phyloP scores from a whole-genome alignment of 2,888 invertebrate genomes.

The Drosophila subquinaria region DNA sequence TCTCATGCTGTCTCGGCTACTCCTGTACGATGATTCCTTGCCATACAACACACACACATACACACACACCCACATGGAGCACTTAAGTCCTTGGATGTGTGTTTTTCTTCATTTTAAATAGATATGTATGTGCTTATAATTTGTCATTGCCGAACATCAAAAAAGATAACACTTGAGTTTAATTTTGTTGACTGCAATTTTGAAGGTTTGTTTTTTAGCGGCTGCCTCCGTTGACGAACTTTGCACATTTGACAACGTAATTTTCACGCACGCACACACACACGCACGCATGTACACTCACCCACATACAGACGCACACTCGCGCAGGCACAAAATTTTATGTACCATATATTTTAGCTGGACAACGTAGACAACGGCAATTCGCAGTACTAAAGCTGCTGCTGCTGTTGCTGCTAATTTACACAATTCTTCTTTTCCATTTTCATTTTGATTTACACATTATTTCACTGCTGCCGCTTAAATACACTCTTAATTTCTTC shows the following conservation, averaged over 20 bases:
- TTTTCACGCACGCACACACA: slow-evolving; percentile 58
- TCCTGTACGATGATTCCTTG: slow-evolving; percentile 66
- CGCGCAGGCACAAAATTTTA: slow-evolving; percentile 68
- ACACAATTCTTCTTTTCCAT: slow-evolving; percentile 49
- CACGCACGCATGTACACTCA: slow-evolving; percentile 4
- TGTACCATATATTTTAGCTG: slow-evolving; percentile 75
- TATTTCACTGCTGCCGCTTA: slow-evolving; percentile 53
- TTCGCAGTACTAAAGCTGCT: slow-evolving; percentile 41
- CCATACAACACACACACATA: slow-evolving; percentile 24
- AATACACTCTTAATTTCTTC: neutral
- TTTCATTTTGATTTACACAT: slow-evolving; percentile 46
- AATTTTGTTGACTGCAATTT: slow-evolving; percentile 26
- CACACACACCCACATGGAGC: slow-evolving; percentile 21
- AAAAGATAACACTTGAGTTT: slow-evolving; percentile 1
- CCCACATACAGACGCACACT: slow-evolving; percentile 25
- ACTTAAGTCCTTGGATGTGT: slow-evolving; percentile 53
- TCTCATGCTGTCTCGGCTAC: slow-evolving; percentile 61
- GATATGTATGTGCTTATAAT: slow-evolving; percentile 6
- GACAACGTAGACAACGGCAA: slow-evolving; percentile 47
- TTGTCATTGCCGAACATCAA: slow-evolving; percentile 11
- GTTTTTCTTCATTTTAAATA: slow-evolving; percentile 24
- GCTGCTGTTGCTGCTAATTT: slow-evolving; percentile 46
- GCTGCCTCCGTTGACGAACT: slow-evolving; percentile 54
- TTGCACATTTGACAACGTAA: slow-evolving; percentile 79
- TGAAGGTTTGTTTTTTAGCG: slow-evolving; percentile 28